These are phyloP conservation scores for Cricetomys ansorgei DNA, from an alignment of 2,113 vertebrate genomes.

Conservation along the genomic window DNA sequence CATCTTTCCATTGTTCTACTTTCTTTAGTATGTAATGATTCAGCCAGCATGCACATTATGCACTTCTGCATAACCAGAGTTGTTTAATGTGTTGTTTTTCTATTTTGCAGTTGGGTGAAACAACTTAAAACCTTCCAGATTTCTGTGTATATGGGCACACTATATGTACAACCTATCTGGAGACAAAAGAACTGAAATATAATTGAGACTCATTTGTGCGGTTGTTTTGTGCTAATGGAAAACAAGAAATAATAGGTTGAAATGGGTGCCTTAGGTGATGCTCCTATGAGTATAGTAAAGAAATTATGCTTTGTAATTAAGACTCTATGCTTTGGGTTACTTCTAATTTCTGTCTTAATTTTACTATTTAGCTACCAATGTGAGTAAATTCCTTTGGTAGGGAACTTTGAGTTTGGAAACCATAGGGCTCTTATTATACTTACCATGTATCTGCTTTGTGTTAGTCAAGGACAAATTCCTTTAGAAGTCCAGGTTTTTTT, in stretches of 20 bases:
- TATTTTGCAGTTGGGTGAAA: slow-evolving; percentile 39
- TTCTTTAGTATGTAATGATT: background rate
- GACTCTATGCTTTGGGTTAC: background rate
- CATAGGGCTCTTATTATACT: background rate
- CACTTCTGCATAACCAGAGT: background rate
- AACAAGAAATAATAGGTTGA: slow-evolving; percentile 10
- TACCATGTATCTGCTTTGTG: background rate
- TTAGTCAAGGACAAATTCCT: slow-evolving; percentile 1
- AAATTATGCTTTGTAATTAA: slow-evolving; percentile 10
- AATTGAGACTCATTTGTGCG: background rate
- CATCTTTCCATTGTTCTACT: background rate
- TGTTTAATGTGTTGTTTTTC: background rate
- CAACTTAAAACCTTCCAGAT: slow-evolving; percentile 22
- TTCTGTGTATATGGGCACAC: background rate
- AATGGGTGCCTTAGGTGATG: background rate
- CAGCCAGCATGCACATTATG: background rate
- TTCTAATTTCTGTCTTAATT: slow-evolving; percentile 52
- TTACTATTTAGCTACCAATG: background rate
- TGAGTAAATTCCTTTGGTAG: slow-evolving; percentile 1
- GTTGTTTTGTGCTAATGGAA: background rate
- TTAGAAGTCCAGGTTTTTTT: background rate
- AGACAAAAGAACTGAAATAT: slow-evolving; percentile 44
- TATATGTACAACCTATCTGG: background rate
- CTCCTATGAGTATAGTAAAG: background rate
- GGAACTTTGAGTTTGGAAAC: background rate